Percentiles rank a stretch among this genome's conserved stretches.
phyloP scores from a whole-genome alignment of 2,888 invertebrate genomes.

The Nysson spinosus region DNA sequence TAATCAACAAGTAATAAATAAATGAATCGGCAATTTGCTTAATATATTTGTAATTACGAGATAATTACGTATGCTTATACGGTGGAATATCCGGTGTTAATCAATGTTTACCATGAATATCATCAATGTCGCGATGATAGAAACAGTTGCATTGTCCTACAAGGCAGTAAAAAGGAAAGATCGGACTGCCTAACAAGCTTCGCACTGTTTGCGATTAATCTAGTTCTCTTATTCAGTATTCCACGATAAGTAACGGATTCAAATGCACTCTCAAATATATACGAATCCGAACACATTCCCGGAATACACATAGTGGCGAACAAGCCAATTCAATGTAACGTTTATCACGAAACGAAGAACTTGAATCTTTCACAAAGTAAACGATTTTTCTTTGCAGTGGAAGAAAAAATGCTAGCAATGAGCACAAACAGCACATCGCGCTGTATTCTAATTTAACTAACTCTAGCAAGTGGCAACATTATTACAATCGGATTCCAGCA shows the following conservation, averaged over 20 bases:
- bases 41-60: slow-evolving; percentile 13
- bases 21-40: slow-evolving; percentile 25
- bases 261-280: slow-evolving; percentile 27
- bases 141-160: slow-evolving; percentile 26
- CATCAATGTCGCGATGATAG: slow-evolving; percentile 15
- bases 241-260: slow-evolving; percentile 26
- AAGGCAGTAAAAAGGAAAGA: slow-evolving; percentile 36
- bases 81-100: slow-evolving; percentile 15
- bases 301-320: not conserved
- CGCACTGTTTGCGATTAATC: slow-evolving; percentile 27
- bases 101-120: slow-evolving; percentile 10
- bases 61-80: slow-evolving; percentile 12
- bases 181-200: slow-evolving; percentile 39
- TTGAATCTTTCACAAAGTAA: slow-evolving; percentile 9
- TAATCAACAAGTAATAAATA: slow-evolving; percentile 44
- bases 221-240: slow-evolving; percentile 11
- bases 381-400: slow-evolving; percentile 3
- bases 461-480: slow-evolving; percentile 66
- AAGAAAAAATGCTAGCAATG: slow-evolving; percentile 32
- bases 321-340: slow-evolving; percentile 5
- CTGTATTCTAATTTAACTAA: slow-evolving; percentile 50
- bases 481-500: slow-evolving; percentile 58
- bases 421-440: slow-evolving; percentile 42
- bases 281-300: slow-evolving; percentile 12
- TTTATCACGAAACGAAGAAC: slow-evolving; percentile 4